These are phyloP conservation scores for Edolisoma coerulescens DNA, from an alignment of 2,113 vertebrate species.

Conservation along the genomic window DNA sequence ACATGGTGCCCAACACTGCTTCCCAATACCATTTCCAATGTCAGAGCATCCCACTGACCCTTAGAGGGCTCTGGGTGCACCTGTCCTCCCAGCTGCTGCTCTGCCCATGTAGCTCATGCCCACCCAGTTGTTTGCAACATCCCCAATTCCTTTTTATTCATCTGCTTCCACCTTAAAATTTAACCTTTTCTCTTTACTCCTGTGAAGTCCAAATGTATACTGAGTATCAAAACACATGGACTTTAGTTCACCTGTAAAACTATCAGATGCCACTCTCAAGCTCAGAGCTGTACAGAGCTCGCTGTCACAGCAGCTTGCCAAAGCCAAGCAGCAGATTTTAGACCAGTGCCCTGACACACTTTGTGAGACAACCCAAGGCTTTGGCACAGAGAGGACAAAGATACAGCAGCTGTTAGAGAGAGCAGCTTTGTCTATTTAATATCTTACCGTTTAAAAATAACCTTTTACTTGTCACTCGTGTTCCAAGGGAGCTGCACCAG, in stretches of 20 bases:
- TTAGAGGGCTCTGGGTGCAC: background rate
- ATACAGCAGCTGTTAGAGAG: background rate
- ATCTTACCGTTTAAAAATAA: background rate
- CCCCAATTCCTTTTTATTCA: background rate
- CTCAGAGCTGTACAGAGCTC: background rate
- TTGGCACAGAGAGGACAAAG: background rate
- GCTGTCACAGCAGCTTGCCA: background rate
- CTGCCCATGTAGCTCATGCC: background rate
- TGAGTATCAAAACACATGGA: background rate
- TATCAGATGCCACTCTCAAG: background rate
- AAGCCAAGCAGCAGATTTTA: background rate
- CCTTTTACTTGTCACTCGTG: background rate
- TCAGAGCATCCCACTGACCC: background rate
- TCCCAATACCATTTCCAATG: background rate
- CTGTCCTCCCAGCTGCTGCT: background rate
- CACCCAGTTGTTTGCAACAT: background rate
- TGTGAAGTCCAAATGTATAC: background rate
- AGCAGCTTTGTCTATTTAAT: background rate
- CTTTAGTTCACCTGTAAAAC: background rate
- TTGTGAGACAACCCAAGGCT: background rate
- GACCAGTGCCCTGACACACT: background rate
- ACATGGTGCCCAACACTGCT: background rate
- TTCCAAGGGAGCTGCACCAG: background rate
- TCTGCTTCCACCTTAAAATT: background rate
- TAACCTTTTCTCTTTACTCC: background rate